Evolutionary conservation across 2,113 vertebrate genomes (phyloP), one percentile per base, ranked within the genome.

Genomic region (Amazona vittata): DNA sequence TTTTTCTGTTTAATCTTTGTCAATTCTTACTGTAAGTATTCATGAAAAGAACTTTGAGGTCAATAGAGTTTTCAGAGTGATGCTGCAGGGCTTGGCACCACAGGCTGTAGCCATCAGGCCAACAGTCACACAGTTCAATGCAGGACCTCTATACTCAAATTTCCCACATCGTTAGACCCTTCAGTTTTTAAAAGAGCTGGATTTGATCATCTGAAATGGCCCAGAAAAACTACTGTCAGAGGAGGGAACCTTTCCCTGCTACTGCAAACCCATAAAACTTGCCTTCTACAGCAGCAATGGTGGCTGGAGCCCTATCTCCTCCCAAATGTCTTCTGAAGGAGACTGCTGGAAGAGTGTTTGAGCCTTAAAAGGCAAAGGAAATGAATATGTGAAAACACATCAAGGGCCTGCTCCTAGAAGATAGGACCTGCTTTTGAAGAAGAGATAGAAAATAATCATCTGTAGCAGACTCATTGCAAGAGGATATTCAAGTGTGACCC

Each of bases 141-240:
- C 64, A 59, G 43, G 41, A 77, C 12, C 9, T 8, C 59, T 19
- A 4, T 7, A 28, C 25, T 29, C 39, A 22, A 25, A 29, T 29
- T 22, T 67, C 5, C 29, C 6, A 1, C 19, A 35, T 0, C 20
- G 5, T 29, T 37, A 33, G 50, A 2, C 3, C 11, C 4, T 20
- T 18, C 31, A 9, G 5, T 20, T 87, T 84, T 74, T 10, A 19
- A 62, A 81, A 78, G 6, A 24, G 17, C 10, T 76, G 60, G 26
- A 70, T 67, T 13, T 89, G 33, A 41, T 70, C 4, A 73, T 22
- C 19, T 64, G 31, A 68, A 78, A 57, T 21, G 31, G 44, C 31
- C 16, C 67, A 79, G 62, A 5, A 65, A 65, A 85, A 17, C 9
- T 41, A 2, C 0, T 43, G 25, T 13, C 74, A 73, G 31, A 82